Evolutionary conservation across 2,797 vertebrate species (phyloP).

Genomic region (Alca torda): DNA sequence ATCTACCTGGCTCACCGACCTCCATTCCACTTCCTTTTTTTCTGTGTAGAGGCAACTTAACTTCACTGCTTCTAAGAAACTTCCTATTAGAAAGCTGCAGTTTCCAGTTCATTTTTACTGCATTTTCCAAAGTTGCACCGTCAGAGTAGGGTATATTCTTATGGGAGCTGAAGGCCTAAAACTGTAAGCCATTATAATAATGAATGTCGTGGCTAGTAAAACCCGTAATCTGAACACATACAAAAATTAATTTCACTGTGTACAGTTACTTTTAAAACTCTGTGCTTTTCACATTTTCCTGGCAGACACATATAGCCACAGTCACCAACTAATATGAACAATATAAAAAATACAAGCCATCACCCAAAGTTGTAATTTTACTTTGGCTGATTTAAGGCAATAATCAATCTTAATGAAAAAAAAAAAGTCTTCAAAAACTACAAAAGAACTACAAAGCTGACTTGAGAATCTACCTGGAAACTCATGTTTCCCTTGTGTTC

Average conservation of each 20-base stretch:
- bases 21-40: background rate
- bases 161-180: conserved; percentile 19
- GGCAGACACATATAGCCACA: conserved; percentile 37
- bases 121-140: conserved; percentile 68
- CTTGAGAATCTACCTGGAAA: background rate
- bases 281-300: conserved; percentile 63
- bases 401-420: conserved; percentile 24
- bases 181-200: conserved; percentile 58
- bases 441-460: background rate
- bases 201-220: conserved; percentile 64
- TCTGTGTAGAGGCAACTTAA: conserved; percentile 47
- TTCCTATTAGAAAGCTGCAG: conserved; percentile 57
- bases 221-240: conserved; percentile 35
- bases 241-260: conserved; percentile 55
- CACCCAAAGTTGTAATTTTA: conserved; percentile 14
- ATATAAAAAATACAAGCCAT: conserved; percentile 37
- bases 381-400: conserved; percentile 1
- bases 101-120: conserved; percentile 64
- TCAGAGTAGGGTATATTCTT: conserved; percentile 25
- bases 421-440: background rate
- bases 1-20: background rate
- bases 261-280: conserved; percentile 64
- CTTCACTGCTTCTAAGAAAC: conserved; percentile 60
- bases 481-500: background rate
- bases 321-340: conserved; percentile 61